Conservation (phyloP, 2,888 invertebrate genomes). For the Oscheius sp. region DNA sequence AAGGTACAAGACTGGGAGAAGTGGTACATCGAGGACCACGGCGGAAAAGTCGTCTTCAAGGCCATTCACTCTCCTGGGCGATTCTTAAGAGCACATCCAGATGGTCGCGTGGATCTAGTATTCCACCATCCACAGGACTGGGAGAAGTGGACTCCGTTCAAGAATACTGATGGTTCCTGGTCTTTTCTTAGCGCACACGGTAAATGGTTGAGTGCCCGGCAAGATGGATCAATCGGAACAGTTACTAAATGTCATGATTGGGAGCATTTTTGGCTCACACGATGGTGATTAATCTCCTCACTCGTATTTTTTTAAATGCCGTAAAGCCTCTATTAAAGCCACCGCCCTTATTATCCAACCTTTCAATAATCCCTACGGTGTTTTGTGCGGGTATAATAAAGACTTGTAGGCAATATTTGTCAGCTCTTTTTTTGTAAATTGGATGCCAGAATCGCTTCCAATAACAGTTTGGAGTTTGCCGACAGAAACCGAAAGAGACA, state of each 20-base stretch:
- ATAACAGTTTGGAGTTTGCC: no score
- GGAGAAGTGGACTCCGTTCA: slow-evolving; percentile 14
- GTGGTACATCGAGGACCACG: slow-evolving; percentile 41
- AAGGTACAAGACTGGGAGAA: slow-evolving; percentile 32
- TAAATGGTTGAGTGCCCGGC: slow-evolving; percentile 1
- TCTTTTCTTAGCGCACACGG: neutral
- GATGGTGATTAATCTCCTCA: neutral
- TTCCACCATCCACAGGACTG: neutral
- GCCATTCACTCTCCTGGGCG: neutral
- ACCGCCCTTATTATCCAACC: no score
- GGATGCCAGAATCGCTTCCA: no score
- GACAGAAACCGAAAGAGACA: no score
- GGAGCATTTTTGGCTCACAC: slow-evolving; percentile 8
- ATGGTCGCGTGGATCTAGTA: neutral
- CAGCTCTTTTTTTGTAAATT: no score
- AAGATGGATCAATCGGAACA: neutral
- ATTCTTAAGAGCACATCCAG: neutral
- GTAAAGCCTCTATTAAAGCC: no score
- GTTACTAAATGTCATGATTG: neutral
- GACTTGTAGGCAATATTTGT: no score
- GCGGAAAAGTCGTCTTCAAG: slow-evolving; percentile 35
- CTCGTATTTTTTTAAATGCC: no score
- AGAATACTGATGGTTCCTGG: slow-evolving; percentile 4
- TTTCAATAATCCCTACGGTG: no score
- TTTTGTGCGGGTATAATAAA: no score